Base-by-base conservation (phyloP, 2,797 vertebrate species). In the Distichodus sexfasciatus region DNA sequence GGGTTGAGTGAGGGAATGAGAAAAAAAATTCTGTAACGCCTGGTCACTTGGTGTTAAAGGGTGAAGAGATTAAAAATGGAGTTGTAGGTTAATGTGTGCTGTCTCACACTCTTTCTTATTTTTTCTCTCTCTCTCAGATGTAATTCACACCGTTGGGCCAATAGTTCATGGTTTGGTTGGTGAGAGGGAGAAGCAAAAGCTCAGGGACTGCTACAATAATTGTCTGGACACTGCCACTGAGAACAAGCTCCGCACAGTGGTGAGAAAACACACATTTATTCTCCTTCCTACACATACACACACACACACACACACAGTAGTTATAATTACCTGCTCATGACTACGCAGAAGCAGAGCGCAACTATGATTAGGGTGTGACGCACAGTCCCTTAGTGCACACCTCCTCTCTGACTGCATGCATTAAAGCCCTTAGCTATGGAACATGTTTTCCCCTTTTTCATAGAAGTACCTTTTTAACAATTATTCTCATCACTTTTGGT, bases 121-220 rank as follows among this genome's bases (percentile, higher is more conserved):
- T 1, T 36, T 19, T 47, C 2, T 71, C 10, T 58, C 21, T 62
- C 53, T 43, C 71, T 29, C 86, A 96, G 95, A 92, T 66, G 91
- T 96, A 76, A 93, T 95, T 82, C 95, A 96, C 85, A 94, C 94
- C 0, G 94, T 95, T 82, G 94, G 94, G 23, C 94, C 95, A 6
- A 89, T 95, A 9, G 91, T 65, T 40, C 84, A 87, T 35, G 91
- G 87, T n/a, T 68, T 84, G 21, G 93, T 93, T 8, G 87, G 86
- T 15, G 82, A 89, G 44, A 71, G 46, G 50, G 89, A 95, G 79
- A 86, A 78, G 46, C 78, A 75, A 0, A 89, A 90, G 6, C 89
- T 96, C 72, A 86, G 83, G 78, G 90, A 83, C 44, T 95, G 94
- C 85, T 96, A 96, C 86, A 82, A 59, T 73, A 92, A 87, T 86